Evolutionary conservation across 2,888 invertebrate genomes (phyloP).

Genomic region (Bugula neritina): DNA sequence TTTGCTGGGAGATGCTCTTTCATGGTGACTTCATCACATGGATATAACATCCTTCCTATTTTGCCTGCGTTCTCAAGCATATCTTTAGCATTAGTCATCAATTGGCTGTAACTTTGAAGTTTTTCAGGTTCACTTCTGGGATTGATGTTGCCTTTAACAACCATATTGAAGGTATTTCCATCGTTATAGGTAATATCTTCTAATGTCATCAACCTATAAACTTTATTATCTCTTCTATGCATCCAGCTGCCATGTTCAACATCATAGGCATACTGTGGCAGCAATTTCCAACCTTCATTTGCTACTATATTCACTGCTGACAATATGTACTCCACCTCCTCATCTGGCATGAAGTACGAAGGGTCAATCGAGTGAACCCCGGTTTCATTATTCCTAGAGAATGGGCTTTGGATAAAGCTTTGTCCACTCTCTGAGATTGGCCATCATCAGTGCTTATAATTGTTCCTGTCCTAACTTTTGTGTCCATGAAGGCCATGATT

Average conservation of each 20-base stretch:
- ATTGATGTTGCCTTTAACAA: slow-evolving; percentile 18
- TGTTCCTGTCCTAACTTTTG: not conserved
- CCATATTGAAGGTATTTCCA: slow-evolving; percentile 2
- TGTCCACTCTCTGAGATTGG: not conserved
- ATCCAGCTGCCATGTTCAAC: slow-evolving; percentile 20
- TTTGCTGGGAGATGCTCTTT: not conserved
- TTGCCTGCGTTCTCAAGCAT: not conserved
- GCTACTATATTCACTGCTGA: slow-evolving; percentile 31
- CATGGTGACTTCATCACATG: slow-evolving; percentile 23
- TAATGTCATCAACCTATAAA: not conserved
- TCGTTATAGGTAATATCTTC: slow-evolving; percentile 16
- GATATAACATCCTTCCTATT: not conserved
- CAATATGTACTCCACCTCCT: slow-evolving; percentile 30
- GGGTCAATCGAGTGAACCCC: slow-evolving; percentile 31
- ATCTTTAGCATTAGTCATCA: not conserved
- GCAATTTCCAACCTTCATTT: slow-evolving; percentile 31
- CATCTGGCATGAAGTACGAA: slow-evolving; percentile 30
- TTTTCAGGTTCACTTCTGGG: slow-evolving; percentile 14
- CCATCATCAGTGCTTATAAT: not conserved
- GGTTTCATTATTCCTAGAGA: slow-evolving; percentile 29
- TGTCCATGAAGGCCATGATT: slow-evolving; percentile 12
- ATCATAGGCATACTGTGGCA: slow-evolving; percentile 29
- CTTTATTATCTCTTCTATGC: not conserved
- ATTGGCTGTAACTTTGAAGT: not conserved
- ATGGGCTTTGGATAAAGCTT: not conserved